Conservation (phyloP, 2,113 vertebrate genomes). For the Scartelaos histophorus region DNA sequence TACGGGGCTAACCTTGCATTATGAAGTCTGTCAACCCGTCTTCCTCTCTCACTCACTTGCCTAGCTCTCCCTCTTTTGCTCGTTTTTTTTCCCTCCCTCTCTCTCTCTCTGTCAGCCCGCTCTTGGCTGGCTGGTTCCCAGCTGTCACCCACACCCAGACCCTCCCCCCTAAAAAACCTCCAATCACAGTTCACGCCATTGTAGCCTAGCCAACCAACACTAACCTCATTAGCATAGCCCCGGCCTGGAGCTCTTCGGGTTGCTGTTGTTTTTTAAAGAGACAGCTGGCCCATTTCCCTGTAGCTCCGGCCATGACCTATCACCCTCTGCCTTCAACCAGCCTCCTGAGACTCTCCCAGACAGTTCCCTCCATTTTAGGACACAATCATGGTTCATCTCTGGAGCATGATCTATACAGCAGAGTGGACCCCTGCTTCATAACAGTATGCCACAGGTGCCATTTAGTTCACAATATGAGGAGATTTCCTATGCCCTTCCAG, state of each 20-base stretch:
- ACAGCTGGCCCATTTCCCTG: slow-evolving; percentile 74
- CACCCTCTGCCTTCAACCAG: slow-evolving; percentile 62
- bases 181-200: slow-evolving; percentile 68
- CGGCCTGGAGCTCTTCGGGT: slow-evolving; percentile 60
- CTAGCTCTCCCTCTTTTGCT: slow-evolving; percentile 68
- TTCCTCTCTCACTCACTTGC: slow-evolving; percentile 72
- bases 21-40: slow-evolving; percentile 79
- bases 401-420: slow-evolving; percentile 3
- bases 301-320: slow-evolving; percentile 63
- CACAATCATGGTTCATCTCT: slow-evolving; percentile 47
- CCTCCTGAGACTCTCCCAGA: slow-evolving; percentile 60
- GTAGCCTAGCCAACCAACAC: slow-evolving; percentile 75
- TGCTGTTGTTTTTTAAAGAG: slow-evolving; percentile 82
- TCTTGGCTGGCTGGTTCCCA: slow-evolving; percentile 78
- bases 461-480: background rate
- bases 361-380: slow-evolving; percentile 69
- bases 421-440: slow-evolving; percentile 1
- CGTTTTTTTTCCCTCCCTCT: slow-evolving; percentile 56
- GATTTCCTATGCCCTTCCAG: background rate
- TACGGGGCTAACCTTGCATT: slow-evolving; percentile 81
- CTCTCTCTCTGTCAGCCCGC: slow-evolving; percentile 76
- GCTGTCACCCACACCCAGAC: slow-evolving; percentile 79
- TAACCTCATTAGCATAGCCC: slow-evolving; percentile 77
- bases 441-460: background rate
- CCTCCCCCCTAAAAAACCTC: slow-evolving; percentile 64